Evolutionary conservation across 2,113 vertebrate species (phyloP).

Genomic region (Lamprologus callipterus): DNA sequence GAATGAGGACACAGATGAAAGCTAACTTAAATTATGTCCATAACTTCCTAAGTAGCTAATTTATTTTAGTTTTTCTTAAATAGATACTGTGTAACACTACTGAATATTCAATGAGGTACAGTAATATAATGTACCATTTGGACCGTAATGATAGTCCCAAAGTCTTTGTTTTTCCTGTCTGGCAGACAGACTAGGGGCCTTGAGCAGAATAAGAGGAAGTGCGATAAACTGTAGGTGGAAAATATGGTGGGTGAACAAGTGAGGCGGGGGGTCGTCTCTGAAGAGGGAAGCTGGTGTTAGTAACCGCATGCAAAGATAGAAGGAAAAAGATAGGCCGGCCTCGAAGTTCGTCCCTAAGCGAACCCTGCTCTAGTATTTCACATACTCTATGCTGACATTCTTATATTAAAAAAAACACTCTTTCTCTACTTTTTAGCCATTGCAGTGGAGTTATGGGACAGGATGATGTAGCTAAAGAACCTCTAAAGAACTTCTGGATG

Average conservation of each 20-base stretch:
- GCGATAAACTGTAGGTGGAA: constrained; percentile 45
- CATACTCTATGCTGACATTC: not conserved
- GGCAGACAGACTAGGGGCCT: constrained; percentile 4
- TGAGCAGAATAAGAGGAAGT: constrained; percentile 40
- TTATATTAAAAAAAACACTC: not conserved
- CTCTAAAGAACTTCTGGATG: not conserved
- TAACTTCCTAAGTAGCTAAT: not conserved
- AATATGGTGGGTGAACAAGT: constrained; percentile 11
- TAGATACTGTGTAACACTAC: not conserved
- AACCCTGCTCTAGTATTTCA: not conserved
- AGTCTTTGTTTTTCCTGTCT: constrained; percentile 46
- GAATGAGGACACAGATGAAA: not conserved
- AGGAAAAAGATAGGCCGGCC: constrained; percentile 13
- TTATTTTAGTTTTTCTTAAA: not conserved
- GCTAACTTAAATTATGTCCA: not conserved
- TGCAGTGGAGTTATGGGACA: not conserved
- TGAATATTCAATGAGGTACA: not conserved
- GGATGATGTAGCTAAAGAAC: not conserved
- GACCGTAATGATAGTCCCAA: not conserved
- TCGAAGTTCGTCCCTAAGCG: not conserved
- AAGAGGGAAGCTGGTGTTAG: constrained; percentile 8
- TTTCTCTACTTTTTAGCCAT: not conserved
- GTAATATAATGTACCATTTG: constrained; percentile 12
- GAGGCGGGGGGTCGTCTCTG: not conserved
- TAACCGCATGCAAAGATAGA: constrained; percentile 40